These are phyloP conservation scores for Conistra vaccinii DNA, from an alignment of 2,888 invertebrate genomes.

Conservation along the genomic window DNA sequence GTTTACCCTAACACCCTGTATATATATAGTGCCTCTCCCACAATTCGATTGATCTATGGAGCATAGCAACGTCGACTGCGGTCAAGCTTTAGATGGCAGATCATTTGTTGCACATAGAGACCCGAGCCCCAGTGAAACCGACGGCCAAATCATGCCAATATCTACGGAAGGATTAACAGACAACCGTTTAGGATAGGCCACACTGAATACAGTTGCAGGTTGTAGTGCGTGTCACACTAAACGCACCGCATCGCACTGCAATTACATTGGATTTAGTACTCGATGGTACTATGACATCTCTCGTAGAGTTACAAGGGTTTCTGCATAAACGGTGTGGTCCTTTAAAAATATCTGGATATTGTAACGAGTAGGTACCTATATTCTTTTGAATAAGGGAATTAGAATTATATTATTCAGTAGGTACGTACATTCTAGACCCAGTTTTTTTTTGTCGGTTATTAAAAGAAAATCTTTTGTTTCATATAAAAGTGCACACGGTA, in stretches of 20 bases:
- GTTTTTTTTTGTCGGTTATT: background rate
- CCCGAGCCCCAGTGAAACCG: background rate
- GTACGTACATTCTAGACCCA: background rate
- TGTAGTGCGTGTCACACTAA: background rate
- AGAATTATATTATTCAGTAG: background rate
- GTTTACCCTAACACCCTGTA: too few relatives aligned
- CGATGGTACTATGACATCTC: background rate
- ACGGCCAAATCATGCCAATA: constrained; percentile 8
- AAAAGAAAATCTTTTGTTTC: background rate
- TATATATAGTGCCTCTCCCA: background rate
- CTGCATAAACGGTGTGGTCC: background rate
- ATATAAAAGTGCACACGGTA: background rate
- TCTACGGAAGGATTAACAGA: constrained; percentile 9
- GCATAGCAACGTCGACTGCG: constrained; percentile 4
- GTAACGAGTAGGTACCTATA: background rate
- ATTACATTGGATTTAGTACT: background rate
- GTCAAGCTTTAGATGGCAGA: background rate
- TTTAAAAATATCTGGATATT: background rate
- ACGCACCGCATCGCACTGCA: background rate
- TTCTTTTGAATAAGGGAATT: background rate
- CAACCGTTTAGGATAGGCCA: background rate
- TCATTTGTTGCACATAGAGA: constrained; percentile 20
- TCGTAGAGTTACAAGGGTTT: background rate
- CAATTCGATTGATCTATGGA: constrained; percentile 12
- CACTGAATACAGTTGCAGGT: background rate